Evolutionary conservation across 64 coral and sea anemone genomes (phyloP), one percentile per base, ranked within the genome.

Genomic region (Montipora capricornis): DNA sequence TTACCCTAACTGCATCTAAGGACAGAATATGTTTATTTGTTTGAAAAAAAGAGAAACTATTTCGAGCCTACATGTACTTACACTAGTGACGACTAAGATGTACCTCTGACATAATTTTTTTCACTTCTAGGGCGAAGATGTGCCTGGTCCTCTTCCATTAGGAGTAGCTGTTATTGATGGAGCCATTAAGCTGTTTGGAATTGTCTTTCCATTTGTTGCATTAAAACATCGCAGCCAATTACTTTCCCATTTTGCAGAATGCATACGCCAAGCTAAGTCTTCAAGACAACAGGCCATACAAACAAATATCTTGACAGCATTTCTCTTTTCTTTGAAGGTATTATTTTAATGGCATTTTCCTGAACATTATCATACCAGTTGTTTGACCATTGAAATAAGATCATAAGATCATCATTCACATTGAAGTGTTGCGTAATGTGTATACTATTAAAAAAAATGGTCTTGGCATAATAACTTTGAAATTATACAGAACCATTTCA

Each of bases 151-250:
- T 46, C 62, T 99, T 46, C 95, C 98, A 0, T 76, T 99, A 57
- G 98, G 98, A 45, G 98, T 99, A 8, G 98, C 98, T 77, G 98
- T 99, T 3, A 99, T 99, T 45, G 98, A 99, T 90, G 86, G 81
- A 19, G 92, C 98, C 13, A 99, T 99, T 68, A 94, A 93, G 66
- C 73, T 99, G 12, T 99, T 99, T 95, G 98, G 98, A 14, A 66
- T 91, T 46, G 92, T 99, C 15, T 96, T 96, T 68, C 95, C 98
- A 48, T 73, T 87, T 77, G 95, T 99, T 20, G 98, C 98, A 26
- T 95, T 92, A 44, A 99, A 99, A 74, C 98, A 99, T 67, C 95
- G 98, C 81, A 99, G 92, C 77, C 98, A 99, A 76, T 69, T 99
- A 61, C 58, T 99, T 15, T 68, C 75, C 13, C 98, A 99, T 77